These are phyloP conservation scores for Charina bottae DNA, from an alignment of 2,113 vertebrate species.

Conservation along the genomic window DNA sequence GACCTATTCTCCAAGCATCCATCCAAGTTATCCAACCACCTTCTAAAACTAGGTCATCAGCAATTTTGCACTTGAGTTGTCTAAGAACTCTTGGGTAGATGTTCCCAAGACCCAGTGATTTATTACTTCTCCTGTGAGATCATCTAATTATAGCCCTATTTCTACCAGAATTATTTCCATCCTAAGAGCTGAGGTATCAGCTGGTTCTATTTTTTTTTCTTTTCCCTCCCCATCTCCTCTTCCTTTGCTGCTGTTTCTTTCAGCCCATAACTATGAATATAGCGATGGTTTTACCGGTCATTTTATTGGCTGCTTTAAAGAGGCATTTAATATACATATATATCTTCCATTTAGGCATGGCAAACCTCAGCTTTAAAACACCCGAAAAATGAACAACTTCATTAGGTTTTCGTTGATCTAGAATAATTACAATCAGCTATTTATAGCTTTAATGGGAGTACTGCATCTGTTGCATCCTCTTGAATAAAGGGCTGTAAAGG, in stretches of 20 bases:
- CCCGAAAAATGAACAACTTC: not conserved
- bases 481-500: not conserved
- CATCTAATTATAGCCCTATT: not conserved
- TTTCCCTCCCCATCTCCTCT: not conserved
- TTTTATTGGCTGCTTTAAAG: not conserved
- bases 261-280: not conserved
- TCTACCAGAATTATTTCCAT: not conserved
- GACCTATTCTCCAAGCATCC: not conserved
- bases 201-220: not conserved
- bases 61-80: not conserved
- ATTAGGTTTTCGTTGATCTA: not conserved
- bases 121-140: not conserved
- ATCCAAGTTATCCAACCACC: too few species aligned
- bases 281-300: not conserved
- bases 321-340: not conserved
- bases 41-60: not conserved
- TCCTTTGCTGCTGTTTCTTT: not conserved
- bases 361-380: not conserved
- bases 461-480: not conserved
- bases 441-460: not conserved
- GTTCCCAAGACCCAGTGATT: not conserved
- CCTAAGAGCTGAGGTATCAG: not conserved
- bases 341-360: not conserved
- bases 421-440: not conserved
- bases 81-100: not conserved